Evolutionary conservation across 2,888 invertebrate species (phyloP).

Genomic region (Parelbella ahira): DNA sequence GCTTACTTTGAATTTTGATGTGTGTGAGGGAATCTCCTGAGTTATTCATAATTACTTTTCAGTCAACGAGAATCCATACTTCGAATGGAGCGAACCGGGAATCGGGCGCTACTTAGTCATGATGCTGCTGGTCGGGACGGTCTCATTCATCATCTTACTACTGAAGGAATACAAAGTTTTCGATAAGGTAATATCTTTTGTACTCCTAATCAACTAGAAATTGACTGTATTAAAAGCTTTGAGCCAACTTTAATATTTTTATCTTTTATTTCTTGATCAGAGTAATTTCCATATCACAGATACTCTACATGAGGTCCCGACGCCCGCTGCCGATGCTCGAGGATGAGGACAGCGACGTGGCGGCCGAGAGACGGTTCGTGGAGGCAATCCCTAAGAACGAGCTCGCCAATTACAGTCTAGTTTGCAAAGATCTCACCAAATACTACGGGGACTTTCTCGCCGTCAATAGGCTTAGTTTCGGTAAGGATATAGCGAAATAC

Average conservation of each 20-base stretch:
- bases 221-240: no score
- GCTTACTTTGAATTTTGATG: not conserved
- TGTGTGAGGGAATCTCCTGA: no score
- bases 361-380: conserved; percentile 74
- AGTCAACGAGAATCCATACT: conserved; percentile 78
- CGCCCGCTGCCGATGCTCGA: conserved; percentile 37
- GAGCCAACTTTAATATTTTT: no score
- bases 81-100: conserved; percentile 85
- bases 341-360: conserved; percentile 81
- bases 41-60: conserved; percentile 20
- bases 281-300: conserved; percentile 35
- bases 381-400: conserved; percentile 55
- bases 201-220: no score
- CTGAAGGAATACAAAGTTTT: conserved; percentile 82
- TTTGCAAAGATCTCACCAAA: conserved; percentile 86
- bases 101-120: conserved; percentile 87
- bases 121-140: conserved; percentile 80
- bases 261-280: no score
- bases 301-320: conserved; percentile 43
- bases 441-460: conserved; percentile 86
- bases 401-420: conserved; percentile 73
- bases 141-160: conserved; percentile 82
- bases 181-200: conserved; percentile 61
- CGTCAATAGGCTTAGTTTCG: conserved; percentile 86
- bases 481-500: no score